Base-by-base conservation (phyloP, 2,888 invertebrate genomes). In the Cantharis flavilabris region DNA sequence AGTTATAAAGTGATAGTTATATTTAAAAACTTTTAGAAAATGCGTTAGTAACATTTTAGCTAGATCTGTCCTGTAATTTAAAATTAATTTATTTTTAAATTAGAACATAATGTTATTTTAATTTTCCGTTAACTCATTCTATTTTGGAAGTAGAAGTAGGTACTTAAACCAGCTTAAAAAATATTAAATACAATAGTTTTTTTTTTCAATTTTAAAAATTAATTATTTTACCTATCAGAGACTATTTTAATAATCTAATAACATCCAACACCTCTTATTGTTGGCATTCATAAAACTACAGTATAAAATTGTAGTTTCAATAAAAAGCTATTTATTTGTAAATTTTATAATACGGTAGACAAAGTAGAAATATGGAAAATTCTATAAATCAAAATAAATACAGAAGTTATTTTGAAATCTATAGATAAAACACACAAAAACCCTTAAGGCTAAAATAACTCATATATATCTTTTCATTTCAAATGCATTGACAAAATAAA, bases 401-500 rank as follows among this genome's bases (percentile, higher is more conserved):
- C 49, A 73, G 70, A 75, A 75, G 62, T 78, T 72, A 75, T 78
- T 78, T 78, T 73, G 72, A 75, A 75, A 72, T 78, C 18, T 64
- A 70, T 67, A 62, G 75, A 69, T 69, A 71, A 75, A 76, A 71
- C 72, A 79, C 14, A 63, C 70, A 63, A 73, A 72, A 75, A 72
- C 62, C 74, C 77, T 33, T 62, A 70, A 70, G 76, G 75, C 76
- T 26, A 72, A 72, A 70, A 76, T 80, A 78, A 74, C 77, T 67
- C 71, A 80, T 75, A 79, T 67, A 77, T 76, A 72, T 82, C 79
- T 82, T 81, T 82, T 83, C 84, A 84, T 84, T 83, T 83, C 81
- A 79, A 81, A 83, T 84, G 84, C 83, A 84, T 83, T 83, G 84
- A 79, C 80, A 81, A 83, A 83, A 82, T 81, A 83, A 81, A 82